phyloP scores from a whole-genome alignment of 2,113 vertebrate species.

The Murina feae region DNA sequence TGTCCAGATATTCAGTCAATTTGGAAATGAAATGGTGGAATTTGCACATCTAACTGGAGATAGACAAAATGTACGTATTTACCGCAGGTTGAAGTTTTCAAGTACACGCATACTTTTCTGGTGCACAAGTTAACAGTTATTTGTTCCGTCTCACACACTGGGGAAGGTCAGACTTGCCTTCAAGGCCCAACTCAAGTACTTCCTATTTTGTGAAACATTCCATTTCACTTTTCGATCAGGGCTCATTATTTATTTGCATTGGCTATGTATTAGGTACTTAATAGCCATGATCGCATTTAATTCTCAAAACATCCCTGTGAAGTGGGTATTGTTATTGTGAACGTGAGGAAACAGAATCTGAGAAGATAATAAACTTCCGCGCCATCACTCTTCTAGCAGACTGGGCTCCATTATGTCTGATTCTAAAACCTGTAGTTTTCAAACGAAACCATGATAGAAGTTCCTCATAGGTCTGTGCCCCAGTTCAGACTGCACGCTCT shows the following conservation, averaged over 20 bases:
- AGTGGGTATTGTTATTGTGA: not conserved
- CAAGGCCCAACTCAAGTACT: not conserved
- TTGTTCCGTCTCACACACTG: not conserved
- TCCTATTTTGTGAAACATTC: constrained; percentile 3
- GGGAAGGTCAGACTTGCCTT: not conserved
- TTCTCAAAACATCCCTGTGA: not conserved
- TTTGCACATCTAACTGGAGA: constrained; percentile 99
- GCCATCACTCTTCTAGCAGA: not conserved
- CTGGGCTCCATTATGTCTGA: not conserved
- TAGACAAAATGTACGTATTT: constrained; percentile 93
- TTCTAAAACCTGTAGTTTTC: not conserved
- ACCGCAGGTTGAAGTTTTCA: not conserved
- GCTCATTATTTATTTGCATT: not conserved
- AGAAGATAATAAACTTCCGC: not conserved
- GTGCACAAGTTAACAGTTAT: not conserved
- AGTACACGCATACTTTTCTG: not conserved
- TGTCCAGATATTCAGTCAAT: constrained; percentile 99
- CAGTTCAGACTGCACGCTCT: not conserved
- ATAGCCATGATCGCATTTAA: not conserved
- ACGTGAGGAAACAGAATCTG: not conserved
- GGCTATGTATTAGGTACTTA: not conserved
- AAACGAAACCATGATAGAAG: not conserved
- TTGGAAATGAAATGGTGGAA: constrained; percentile 99
- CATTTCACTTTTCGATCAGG: not conserved
- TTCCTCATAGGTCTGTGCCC: not conserved